Conservation (phyloP, 2,113 vertebrate species). For the Merops nubicus region DNA sequence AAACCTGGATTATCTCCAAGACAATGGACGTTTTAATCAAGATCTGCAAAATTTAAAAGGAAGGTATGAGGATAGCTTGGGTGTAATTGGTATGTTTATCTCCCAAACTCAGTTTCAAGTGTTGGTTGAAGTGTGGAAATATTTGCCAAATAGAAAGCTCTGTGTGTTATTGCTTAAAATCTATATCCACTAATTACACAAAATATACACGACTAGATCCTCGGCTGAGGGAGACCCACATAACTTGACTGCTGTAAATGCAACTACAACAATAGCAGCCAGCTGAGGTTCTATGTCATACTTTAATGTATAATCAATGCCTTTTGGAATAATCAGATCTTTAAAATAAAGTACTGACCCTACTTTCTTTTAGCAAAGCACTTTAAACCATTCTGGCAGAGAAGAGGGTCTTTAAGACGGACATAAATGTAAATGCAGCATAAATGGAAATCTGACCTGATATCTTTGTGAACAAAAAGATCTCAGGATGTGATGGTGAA, state of each 20-base stretch:
- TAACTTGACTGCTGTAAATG: not conserved
- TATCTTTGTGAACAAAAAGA: not conserved
- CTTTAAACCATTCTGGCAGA: not conserved
- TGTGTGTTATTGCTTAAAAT: conserved; percentile 10
- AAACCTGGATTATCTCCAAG: not conserved
- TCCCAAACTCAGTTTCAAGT: not conserved
- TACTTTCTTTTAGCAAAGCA: not conserved
- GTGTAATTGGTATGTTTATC: not conserved
- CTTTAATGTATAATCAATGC: conserved; percentile 33
- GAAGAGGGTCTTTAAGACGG: not conserved
- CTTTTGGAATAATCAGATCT: conserved; percentile 26
- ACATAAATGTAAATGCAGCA: not conserved
- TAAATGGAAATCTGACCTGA: not conserved
- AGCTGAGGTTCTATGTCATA: conserved; percentile 1
- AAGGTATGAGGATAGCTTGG: not conserved
- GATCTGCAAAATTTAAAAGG: not conserved
- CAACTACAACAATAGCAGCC: not conserved
- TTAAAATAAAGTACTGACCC: not conserved
- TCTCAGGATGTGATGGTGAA: not conserved
- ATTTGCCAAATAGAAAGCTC: conserved; percentile 1
- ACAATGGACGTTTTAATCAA: not conserved
- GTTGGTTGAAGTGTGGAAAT: not conserved
- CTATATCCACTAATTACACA: not conserved
- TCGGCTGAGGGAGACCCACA: not conserved
- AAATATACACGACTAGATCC: not conserved